phyloP scores from a whole-genome alignment of 1,140 invertebrate species.

The Mercenaria mercenaria region DNA sequence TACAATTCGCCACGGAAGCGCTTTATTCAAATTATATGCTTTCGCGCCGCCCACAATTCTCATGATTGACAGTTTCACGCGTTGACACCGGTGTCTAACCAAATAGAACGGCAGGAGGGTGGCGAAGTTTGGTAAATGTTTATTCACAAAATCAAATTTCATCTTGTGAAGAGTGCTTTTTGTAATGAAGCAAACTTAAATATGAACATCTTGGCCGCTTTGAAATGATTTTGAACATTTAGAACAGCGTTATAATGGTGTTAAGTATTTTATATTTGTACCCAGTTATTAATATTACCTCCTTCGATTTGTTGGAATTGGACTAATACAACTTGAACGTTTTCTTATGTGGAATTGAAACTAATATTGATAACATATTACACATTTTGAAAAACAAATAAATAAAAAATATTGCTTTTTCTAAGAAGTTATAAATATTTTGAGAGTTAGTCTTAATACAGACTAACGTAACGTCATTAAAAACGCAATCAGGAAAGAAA shows the following conservation, averaged over 20 bases:
- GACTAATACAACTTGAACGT: too few relatives aligned
- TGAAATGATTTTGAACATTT: constrained; percentile 36
- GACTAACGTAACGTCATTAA: too few relatives aligned
- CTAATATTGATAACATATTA: too few relatives aligned
- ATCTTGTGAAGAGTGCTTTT: constrained; percentile 23
- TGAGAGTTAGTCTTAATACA: too few relatives aligned
- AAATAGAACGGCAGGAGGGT: constrained; percentile 62
- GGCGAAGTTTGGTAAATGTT: constrained; percentile 57
- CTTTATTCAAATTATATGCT: constrained; percentile 41
- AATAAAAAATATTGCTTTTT: too few relatives aligned
- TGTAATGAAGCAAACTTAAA: not conserved
- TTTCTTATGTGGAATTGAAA: too few relatives aligned
- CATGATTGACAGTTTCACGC: constrained; percentile 42
- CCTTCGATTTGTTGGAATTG: too few relatives aligned
- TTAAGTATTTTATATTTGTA: not conserved
- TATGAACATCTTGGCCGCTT: constrained; percentile 24
- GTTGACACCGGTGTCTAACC: constrained; percentile 44
- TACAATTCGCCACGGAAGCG: constrained; percentile 31
- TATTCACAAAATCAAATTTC: constrained; percentile 69
- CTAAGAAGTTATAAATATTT: too few relatives aligned
- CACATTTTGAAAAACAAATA: too few relatives aligned
- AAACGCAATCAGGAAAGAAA: too few relatives aligned
- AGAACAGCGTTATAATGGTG: not conserved
- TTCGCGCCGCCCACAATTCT: constrained; percentile 5
- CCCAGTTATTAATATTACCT: too few relatives aligned